Conservation (phyloP, 2,113 vertebrate genomes). For the Ammodytes dubius region DNA sequence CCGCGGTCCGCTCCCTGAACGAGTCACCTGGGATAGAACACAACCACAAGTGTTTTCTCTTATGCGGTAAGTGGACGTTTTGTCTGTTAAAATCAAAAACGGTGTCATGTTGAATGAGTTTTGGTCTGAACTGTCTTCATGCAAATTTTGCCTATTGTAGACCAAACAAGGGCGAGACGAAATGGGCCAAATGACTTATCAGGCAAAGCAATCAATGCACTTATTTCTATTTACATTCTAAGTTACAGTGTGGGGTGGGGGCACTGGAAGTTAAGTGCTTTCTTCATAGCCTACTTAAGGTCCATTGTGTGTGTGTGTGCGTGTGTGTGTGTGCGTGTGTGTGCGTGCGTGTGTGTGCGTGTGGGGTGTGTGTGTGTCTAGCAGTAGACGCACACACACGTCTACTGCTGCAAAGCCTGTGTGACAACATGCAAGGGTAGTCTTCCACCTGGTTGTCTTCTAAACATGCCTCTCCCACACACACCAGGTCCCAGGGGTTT, state of each 20-base stretch:
- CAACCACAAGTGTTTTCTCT: constrained; percentile 50
- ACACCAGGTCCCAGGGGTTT: constrained; percentile 74
- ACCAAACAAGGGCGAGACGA: constrained; percentile 39
- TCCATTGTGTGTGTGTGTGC: too few species aligned
- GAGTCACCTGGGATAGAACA: constrained; percentile 42
- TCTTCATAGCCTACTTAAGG: too few species aligned
- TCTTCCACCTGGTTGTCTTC: constrained; percentile 14
- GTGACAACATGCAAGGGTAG: not conserved
- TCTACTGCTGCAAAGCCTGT: constrained; percentile 3
- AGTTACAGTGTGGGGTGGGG: not conserved
- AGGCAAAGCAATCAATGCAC: constrained; percentile 32
- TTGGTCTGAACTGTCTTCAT: constrained; percentile 2
- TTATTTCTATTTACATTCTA: constrained; percentile 45
- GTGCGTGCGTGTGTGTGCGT: too few species aligned
- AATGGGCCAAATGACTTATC: constrained; percentile 16
- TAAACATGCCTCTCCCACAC: constrained; percentile 4
- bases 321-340: too few species aligned
- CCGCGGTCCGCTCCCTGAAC: constrained; percentile 71
- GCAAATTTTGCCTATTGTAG: not conserved
- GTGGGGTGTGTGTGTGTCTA: too few species aligned
- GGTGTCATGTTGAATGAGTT: not conserved
- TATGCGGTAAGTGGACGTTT: constrained; percentile 80
- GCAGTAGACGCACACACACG: too few species aligned
- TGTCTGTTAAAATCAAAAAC: constrained; percentile 1
- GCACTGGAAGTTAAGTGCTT: constrained; percentile 3